Base-by-base conservation (phyloP, 2,797 vertebrate genomes). In the Lepilemur ruficaudatus region DNA sequence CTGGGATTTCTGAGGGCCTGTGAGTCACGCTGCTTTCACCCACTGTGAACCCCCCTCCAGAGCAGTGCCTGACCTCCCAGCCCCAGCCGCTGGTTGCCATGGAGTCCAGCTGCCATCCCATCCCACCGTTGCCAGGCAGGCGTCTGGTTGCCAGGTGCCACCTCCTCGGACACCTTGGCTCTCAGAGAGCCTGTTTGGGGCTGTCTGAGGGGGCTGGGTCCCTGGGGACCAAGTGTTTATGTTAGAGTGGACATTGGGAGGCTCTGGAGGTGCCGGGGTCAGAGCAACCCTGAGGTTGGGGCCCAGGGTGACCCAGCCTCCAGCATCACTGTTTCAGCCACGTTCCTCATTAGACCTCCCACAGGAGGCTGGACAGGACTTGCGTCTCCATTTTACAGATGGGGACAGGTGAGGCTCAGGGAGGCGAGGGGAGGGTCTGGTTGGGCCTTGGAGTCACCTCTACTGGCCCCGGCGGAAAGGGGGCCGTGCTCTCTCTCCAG, bases 141-240 rank as follows among this genome's bases (percentile, higher is more conserved):
- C 63, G 4, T 67, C 96, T 97, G 93, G 95, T 98, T 97, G 97
- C 94, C 93, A 94, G 94, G 95, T 69, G 35, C 92, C 14, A 48
- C 94, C 96, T 94, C 96, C 88, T 93, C 0, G 23, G 96, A 93
- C 85, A 84, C 88, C 73, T 94, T 80, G 93, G 73, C 81, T 94
- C 67, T 63, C 46, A 23, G 65, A 41, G 86, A 35, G 88, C 81
- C 81, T 70, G 46, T 50, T 69, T 79, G 4, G 41, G 92, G 85
- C 72, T 73, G 83, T 80, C 43, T n/a, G 59, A 87, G 32, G 46
- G 65, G 84, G 13, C 52, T 3, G 0, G 65, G 46, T 85, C 41
- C 30, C 41, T 22, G 41, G 90, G 61, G 72, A 63, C 73, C 32
- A 7, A 23, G 65, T 2, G 20, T 28, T 35, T 43, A 73, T 79